Evolutionary conservation across 2,888 invertebrate species (phyloP).

Genomic region (Sympetrum striolatum): DNA sequence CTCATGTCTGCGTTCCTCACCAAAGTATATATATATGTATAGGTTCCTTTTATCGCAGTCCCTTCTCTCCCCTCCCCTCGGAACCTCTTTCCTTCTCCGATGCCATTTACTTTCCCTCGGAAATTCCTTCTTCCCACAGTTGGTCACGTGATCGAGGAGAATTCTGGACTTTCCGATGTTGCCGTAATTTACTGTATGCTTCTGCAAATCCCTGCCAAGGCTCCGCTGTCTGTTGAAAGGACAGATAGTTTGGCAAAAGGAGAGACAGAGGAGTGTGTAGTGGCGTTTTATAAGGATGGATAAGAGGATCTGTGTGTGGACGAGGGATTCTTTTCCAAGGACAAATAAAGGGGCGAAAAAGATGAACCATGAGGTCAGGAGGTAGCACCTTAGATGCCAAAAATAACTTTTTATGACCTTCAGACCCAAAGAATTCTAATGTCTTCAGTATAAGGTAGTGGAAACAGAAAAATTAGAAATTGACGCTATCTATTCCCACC

Average conservation of each 20-base stretch:
- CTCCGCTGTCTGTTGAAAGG: not conserved
- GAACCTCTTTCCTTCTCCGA: not conserved
- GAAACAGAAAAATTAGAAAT: too few species aligned
- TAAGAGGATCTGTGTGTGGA: not conserved
- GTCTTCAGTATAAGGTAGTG: too few species aligned
- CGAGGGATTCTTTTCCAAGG: too few species aligned
- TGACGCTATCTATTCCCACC: too few species aligned
- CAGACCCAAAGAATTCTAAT: too few species aligned
- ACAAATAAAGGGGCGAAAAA: too few species aligned
- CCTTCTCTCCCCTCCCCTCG: not conserved
- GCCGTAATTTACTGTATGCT: conserved; percentile 23
- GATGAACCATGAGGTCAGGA: too few species aligned
- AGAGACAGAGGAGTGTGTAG: too few species aligned
- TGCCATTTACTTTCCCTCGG: not conserved
- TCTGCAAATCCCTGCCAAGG: conserved; percentile 17
- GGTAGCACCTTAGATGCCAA: too few species aligned
- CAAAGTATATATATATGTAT: not conserved
- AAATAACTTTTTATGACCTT: too few species aligned
- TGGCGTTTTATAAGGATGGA: not conserved
- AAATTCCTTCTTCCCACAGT: not conserved
- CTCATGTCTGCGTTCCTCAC: not conserved
- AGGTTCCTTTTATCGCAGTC: not conserved
- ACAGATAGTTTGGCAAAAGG: not conserved
- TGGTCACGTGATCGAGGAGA: conserved; percentile 13
- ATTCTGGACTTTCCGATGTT: conserved; percentile 5